These are phyloP conservation scores for Mesitornis unicolor DNA, from an alignment of 2,113 vertebrate species.

Conservation along the genomic window DNA sequence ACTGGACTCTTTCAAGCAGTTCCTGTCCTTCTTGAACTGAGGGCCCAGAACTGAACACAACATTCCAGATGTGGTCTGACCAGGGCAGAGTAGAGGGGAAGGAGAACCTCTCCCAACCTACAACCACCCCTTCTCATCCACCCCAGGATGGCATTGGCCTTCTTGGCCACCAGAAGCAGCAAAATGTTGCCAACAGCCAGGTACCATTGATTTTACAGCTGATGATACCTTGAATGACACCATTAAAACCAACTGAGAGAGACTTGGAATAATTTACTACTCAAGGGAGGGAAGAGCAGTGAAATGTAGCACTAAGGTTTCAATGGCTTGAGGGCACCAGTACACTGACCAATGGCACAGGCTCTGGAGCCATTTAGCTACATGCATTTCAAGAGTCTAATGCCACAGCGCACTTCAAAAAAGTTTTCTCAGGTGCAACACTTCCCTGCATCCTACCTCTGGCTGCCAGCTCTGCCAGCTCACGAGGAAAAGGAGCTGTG, in stretches of 20 bases:
- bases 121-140: too few relatives aligned
- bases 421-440: background rate
- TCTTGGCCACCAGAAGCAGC: background rate
- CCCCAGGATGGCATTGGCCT: too few relatives aligned
- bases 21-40: too few relatives aligned
- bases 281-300: background rate
- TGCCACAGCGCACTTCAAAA: background rate
- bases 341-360: rapidly evolving
- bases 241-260: background rate
- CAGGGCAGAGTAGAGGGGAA: too few relatives aligned
- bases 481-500: background rate
- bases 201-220: background rate
- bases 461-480: background rate
- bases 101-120: too few relatives aligned
- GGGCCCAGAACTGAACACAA: too few relatives aligned
- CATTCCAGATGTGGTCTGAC: too few relatives aligned
- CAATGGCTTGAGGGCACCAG: background rate
- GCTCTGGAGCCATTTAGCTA: too few relatives aligned
- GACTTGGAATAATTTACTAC: background rate
- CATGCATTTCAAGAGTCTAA: background rate
- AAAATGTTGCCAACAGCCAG: background rate
- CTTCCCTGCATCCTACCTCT: background rate
- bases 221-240: background rate
- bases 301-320: background rate
- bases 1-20: too few relatives aligned